These are phyloP conservation scores for Pelobates cultripes DNA, from an alignment of 2,797 vertebrate species.

Conservation along the genomic window DNA sequence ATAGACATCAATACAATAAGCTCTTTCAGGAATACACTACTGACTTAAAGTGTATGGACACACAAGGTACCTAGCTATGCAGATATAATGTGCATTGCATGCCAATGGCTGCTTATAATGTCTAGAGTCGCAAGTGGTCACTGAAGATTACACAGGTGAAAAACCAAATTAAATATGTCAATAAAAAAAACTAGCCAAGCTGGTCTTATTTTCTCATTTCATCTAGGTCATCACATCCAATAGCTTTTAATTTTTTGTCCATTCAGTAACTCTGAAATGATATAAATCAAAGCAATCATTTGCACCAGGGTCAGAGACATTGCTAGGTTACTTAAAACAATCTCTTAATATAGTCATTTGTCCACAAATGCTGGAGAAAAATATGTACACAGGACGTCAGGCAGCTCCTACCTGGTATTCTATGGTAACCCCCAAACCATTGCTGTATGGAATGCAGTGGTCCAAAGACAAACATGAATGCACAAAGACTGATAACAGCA, in stretches of 20 bases:
- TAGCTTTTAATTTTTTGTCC: neutral
- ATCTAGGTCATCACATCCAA: neutral
- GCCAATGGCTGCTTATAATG: neutral
- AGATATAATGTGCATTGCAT: neutral
- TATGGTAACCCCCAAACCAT: too few species aligned
- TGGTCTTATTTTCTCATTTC: neutral
- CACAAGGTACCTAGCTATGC: constrained; percentile 1
- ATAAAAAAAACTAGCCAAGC: neutral
- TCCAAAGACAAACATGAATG: too few species aligned
- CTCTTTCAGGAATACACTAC: neutral
- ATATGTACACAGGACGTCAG: too few species aligned
- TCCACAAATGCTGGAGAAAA: too few species aligned
- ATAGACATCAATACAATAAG: constrained; percentile 35
- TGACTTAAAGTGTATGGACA: neutral
- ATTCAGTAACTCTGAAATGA: neutral
- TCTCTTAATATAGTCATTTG: too few species aligned
- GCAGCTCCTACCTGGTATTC: too few species aligned
- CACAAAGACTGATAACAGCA: too few species aligned
- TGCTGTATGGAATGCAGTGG: too few species aligned
- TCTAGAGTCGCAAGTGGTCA: neutral
- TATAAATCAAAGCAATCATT: neutral
- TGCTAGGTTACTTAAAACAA: too few species aligned
- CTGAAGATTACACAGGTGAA: neutral
- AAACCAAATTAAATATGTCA: neutral
- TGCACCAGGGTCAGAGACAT: too few species aligned